Conservation (phyloP, 2,113 vertebrate species). For the Carlito syrichta region DNA sequence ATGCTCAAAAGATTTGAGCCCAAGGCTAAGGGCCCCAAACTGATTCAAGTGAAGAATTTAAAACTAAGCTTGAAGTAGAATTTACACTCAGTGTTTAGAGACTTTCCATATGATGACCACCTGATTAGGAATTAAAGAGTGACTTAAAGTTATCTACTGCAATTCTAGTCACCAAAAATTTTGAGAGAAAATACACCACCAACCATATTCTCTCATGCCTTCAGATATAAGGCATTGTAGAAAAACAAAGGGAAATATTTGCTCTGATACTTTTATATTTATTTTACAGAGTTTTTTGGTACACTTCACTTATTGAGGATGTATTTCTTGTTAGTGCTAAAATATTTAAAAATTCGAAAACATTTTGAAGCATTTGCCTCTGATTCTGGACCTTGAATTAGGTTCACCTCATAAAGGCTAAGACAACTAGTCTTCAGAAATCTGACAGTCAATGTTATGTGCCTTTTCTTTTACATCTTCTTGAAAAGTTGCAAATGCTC, state of each 20-base stretch:
- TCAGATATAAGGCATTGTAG: not conserved
- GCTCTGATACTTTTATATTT: not conserved
- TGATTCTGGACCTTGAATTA: not conserved
- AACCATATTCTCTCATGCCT: not conserved
- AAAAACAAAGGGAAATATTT: not conserved
- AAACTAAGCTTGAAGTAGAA: not conserved
- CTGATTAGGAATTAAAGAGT: slow-evolving; percentile 1
- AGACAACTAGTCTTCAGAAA: slow-evolving; percentile 6
- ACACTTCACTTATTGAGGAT: not conserved
- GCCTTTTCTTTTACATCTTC: not conserved
- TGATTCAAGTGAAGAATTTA: not conserved
- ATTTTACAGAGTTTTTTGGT: not conserved
- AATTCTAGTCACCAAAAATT: not conserved
- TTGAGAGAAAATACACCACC: not conserved
- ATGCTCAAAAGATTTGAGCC: not conserved
- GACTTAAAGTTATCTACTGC: not conserved
- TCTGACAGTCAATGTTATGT: not conserved
- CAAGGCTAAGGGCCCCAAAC: not conserved
- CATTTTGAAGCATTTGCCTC: slow-evolving; percentile 6
- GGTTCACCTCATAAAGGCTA: not conserved
- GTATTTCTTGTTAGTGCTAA: not conserved
- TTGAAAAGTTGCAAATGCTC: slow-evolving; percentile 2
- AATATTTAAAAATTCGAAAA: not conserved
- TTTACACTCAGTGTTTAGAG: not conserved
- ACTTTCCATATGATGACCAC: not conserved